phyloP scores from a whole-genome alignment of 2,888 invertebrate genomes.

The Amorpha juglandis region DNA sequence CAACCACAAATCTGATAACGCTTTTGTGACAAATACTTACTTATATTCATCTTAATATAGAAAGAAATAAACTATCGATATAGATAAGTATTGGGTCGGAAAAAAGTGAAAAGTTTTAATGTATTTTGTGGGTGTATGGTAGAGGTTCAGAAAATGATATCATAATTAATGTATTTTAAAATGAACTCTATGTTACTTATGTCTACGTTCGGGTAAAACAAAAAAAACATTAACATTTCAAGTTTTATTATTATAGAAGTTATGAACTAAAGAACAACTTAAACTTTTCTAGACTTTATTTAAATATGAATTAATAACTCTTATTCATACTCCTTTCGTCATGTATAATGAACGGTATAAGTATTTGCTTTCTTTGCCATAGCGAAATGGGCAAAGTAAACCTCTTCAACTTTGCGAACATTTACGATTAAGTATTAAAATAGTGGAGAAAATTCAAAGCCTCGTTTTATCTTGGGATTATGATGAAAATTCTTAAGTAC shows the following conservation, averaged over 20 bases:
- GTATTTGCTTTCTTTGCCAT: not conserved
- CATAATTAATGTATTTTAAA: no score
- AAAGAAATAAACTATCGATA: conserved; percentile 1
- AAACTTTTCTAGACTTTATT: no score
- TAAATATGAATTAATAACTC: not conserved
- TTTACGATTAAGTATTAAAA: conserved; percentile 25
- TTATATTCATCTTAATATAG: conserved; percentile 20
- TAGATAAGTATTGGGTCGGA: not conserved
- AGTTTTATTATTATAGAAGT: not conserved
- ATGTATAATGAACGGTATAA: not conserved
- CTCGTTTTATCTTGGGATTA: conserved; percentile 27
- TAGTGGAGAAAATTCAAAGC: conserved; percentile 25
- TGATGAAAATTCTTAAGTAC: conserved; percentile 28
- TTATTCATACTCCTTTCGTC: not conserved
- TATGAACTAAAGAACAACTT: not conserved
- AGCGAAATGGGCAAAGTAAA: conserved; percentile 15
- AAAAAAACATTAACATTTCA: no score
- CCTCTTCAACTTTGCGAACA: conserved; percentile 20
- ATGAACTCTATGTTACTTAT: no score
- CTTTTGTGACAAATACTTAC: conserved; percentile 32
- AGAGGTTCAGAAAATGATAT: no score
- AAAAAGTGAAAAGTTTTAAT: not conserved
- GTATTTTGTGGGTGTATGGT: not conserved
- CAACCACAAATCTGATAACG: conserved; percentile 45
- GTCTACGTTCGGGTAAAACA: no score